Percentiles rank a stretch among this genome's conserved stretches.
phyloP scores from a whole-genome alignment of 2,113 vertebrate genomes.

The Columba livia region DNA sequence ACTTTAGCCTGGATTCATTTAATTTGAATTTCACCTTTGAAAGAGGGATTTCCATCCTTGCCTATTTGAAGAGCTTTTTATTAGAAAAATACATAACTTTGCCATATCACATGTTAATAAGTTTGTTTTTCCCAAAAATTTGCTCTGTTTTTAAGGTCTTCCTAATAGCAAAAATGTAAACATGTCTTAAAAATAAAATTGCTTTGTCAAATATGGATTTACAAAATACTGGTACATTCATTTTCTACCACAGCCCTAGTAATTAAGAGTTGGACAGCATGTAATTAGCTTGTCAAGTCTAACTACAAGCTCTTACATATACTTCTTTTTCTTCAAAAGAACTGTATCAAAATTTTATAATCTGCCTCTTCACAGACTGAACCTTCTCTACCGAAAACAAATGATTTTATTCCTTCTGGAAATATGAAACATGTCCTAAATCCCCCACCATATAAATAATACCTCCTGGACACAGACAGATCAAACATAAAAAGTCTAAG shows the following conservation, averaged over 20 bases:
- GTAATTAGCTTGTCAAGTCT: slow-evolving; percentile 8
- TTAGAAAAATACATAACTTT: background rate
- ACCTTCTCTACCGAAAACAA: slow-evolving; percentile 23
- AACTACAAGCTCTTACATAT: background rate
- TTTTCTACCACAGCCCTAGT: background rate
- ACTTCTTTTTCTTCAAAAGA: background rate
- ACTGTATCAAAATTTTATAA: background rate
- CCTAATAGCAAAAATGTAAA: background rate
- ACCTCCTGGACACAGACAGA: slow-evolving; percentile 60
- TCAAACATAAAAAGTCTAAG: slow-evolving; percentile 57
- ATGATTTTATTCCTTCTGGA: slow-evolving; percentile 32
- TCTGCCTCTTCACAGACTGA: background rate
- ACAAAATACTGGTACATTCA: background rate
- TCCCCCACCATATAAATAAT: slow-evolving; percentile 44
- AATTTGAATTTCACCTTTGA: background rate
- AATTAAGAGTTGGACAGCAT: slow-evolving; percentile 3
- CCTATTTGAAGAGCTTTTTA: background rate
- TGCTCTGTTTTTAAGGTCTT: background rate
- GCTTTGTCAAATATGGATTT: background rate
- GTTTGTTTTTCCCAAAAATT: background rate
- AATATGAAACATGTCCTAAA: slow-evolving; percentile 30
- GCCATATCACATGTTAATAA: background rate
- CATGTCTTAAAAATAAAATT: background rate
- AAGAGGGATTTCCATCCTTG: background rate
- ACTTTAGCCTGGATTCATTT: background rate